Percentiles rank a stretch among this genome's conserved stretches.
Evolutionary conservation across 2,797 vertebrate species (phyloP).

Genomic region (Ispidina picta): DNA sequence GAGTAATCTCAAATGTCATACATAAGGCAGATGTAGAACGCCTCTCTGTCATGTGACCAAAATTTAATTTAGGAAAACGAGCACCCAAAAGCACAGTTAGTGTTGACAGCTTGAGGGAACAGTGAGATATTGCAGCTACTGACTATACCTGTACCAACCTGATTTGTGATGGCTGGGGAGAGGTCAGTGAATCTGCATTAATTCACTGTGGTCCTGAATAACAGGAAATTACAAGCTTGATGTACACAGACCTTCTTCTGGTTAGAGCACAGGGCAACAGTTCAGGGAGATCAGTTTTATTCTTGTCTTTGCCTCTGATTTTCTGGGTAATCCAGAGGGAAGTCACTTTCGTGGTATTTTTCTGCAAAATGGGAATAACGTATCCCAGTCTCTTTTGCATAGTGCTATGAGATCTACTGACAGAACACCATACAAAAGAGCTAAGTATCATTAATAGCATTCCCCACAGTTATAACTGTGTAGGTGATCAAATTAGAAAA

Average conservation of each 20-base stretch:
- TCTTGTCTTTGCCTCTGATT: neutral
- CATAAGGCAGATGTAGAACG: neutral
- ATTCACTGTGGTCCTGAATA: neutral
- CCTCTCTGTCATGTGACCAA: neutral
- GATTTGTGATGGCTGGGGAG: neutral
- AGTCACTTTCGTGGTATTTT: neutral
- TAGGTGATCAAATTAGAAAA: slow-evolving; percentile 1
- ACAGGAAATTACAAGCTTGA: neutral
- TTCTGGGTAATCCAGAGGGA: neutral
- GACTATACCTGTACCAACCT: neutral
- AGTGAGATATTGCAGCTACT: neutral
- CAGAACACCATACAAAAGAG: neutral
- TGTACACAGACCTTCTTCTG: neutral
- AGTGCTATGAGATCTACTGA: neutral
- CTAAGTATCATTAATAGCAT: neutral
- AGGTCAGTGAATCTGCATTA: neutral
- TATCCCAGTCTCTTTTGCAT: neutral
- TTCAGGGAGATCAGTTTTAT: neutral
- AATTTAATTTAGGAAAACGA: neutral
- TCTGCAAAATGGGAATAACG: neutral
- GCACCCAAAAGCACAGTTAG: neutral
- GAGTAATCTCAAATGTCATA: neutral
- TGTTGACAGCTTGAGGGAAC: neutral
- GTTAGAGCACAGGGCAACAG: neutral
- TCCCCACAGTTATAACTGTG: neutral